Evolutionary conservation across 1,140 invertebrate genomes (phyloP), one percentile per base, ranked within the genome.

Genomic region (Atta texana): DNA sequence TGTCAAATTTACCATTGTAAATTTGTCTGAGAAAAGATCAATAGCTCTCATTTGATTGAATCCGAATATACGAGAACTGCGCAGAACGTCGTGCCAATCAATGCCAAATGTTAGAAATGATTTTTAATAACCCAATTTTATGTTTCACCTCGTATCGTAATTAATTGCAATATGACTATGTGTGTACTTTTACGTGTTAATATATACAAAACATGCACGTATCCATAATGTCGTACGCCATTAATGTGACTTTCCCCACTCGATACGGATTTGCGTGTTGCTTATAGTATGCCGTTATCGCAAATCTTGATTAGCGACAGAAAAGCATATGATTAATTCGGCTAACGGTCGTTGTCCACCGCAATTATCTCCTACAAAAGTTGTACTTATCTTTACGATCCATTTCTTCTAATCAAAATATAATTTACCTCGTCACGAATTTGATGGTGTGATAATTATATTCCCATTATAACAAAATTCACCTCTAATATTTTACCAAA

Each of bases 301-400:
- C 24, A 28, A 24, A 82, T 82, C 80, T 82, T 74, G 53, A 82
- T 82, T 59, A 74, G 16, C 53, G 44, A 82, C n/a, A 59, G 80
- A 82, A 82, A 82, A 74, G 55, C 24, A 74, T 74, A 24, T 74
- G 53, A 72, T 82, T 82, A 82, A 82, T 82, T 82, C 80, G 34
- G 7, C 4, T 61, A 82, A 82, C 80, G 53, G 24, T 61, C 68
- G 68, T 82, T 74, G 39, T 74, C 61, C 68, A 61, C 34, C 51
- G 34, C 53, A 72, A 82, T 82, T 82, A 82, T 74, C 53, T 34
- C 16, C 18, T 21, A 21, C 21, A 82, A 24, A 81, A 68, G 71
- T 72, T 31, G 12, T 49, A 74, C 39, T 74, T 72, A 74, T 82
- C 53, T 82, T 18, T 21, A 2, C 34, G 68, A 82, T 49, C 55